Percentiles rank a stretch among this genome's conserved stretches.
phyloP scores from a whole-genome alignment of 2,797 vertebrate genomes.

The Cossypha niveicapilla region DNA sequence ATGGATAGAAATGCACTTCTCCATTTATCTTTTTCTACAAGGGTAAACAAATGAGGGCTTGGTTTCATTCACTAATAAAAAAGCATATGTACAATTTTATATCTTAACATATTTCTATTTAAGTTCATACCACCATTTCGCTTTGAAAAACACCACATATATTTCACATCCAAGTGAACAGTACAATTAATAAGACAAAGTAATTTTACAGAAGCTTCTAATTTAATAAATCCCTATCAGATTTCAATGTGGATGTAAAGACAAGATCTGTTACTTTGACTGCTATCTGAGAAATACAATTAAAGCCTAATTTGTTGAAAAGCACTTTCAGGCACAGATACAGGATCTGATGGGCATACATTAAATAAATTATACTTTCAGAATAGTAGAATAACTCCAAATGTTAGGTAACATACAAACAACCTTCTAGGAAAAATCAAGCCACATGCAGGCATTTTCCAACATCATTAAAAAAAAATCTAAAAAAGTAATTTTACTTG shows the following conservation, averaged over 20 bases:
- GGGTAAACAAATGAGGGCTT: neutral
- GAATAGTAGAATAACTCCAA: neutral
- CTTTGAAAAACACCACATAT: neutral
- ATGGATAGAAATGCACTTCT: neutral
- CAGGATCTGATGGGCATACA: neutral
- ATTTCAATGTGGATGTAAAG: neutral
- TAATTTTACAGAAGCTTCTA: conserved; percentile 4
- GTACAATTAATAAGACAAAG: neutral
- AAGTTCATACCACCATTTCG: neutral
- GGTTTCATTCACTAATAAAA: neutral
- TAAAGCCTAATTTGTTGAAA: conserved; percentile 14
- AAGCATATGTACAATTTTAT: neutral
- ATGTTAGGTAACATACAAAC: neutral
- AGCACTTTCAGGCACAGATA: neutral
- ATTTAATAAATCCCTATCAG: neutral
- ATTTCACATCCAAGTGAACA: neutral
- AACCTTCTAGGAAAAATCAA: neutral
- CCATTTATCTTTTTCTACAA: neutral
- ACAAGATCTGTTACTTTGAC: neutral
- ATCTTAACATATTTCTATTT: neutral
- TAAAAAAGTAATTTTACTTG: neutral
- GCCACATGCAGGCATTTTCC: neutral
- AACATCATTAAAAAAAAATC: neutral
- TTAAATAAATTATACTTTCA: neutral
- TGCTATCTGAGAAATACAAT: neutral